These are phyloP conservation scores for Lasioglossum morio DNA, from an alignment of 2,888 invertebrate species.

Conservation along the genomic window DNA sequence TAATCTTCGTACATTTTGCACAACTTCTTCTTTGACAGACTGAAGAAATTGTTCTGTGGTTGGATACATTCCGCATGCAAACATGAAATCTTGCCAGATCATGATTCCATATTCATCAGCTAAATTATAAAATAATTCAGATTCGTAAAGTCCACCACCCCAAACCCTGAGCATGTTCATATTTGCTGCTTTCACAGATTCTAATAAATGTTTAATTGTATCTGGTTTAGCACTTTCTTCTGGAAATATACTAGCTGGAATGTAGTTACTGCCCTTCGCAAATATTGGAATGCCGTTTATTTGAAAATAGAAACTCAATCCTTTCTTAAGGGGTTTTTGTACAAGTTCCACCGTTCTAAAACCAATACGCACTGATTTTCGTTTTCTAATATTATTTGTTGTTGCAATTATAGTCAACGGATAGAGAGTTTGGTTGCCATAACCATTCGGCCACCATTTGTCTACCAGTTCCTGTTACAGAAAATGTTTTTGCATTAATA, in stretches of 20 bases:
- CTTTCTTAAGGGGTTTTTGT: slow-evolving; percentile 89
- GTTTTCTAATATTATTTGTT: slow-evolving; percentile 78
- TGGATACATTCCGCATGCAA: slow-evolving; percentile 98
- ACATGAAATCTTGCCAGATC: slow-evolving; percentile 99
- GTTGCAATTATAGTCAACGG: slow-evolving; percentile 86
- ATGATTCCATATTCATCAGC: slow-evolving; percentile 96
- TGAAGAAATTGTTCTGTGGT: slow-evolving; percentile 89
- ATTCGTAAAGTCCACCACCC: slow-evolving; percentile 99
- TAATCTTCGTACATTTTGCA: slow-evolving; percentile 92
- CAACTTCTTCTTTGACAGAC: slow-evolving; percentile 91
- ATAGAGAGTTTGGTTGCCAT: slow-evolving; percentile 93
- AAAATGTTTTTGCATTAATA: slow-evolving; percentile 33
- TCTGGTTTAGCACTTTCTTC: slow-evolving; percentile 88
- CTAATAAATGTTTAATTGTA: slow-evolving; percentile 88
- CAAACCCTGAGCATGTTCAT: slow-evolving; percentile 98
- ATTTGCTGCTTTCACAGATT: slow-evolving; percentile 90
- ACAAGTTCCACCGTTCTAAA: slow-evolving; percentile 94
- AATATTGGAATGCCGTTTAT: slow-evolving; percentile 95
- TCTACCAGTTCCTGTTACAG: slow-evolving; percentile 85
- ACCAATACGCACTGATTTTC: slow-evolving; percentile 89
- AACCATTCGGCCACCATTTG: slow-evolving; percentile 98
- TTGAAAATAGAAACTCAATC: slow-evolving; percentile 93
- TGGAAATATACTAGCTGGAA: slow-evolving; percentile 94
- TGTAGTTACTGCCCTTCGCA: slow-evolving; percentile 97
- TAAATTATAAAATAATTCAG: slow-evolving; percentile 93